Evolutionary conservation across 2,797 vertebrate genomes (phyloP).

Genomic region (Pelobates cultripes): DNA sequence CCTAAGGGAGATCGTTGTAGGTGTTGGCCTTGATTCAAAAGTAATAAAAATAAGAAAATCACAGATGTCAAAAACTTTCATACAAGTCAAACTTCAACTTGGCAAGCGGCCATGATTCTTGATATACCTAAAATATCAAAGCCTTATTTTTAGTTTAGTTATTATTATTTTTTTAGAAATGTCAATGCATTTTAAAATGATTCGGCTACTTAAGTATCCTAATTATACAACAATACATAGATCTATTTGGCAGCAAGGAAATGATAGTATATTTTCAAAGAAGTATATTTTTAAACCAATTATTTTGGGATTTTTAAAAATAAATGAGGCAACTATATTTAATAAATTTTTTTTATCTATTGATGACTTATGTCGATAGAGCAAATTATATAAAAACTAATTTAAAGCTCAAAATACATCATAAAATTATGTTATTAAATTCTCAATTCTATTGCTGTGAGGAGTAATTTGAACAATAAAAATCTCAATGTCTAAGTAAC

Average conservation of each 20-base stretch:
- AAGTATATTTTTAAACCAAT: too few relatives aligned
- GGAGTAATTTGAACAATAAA: neutral
- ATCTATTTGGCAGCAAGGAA: too few relatives aligned
- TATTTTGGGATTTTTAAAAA: too few relatives aligned
- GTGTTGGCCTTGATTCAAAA: neutral
- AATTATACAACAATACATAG: too few relatives aligned
- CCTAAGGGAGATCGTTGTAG: neutral
- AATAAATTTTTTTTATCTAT: too few relatives aligned
- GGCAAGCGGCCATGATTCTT: neutral
- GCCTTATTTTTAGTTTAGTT: neutral
- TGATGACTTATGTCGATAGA: too few relatives aligned
- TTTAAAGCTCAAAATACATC: neutral
- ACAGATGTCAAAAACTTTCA: neutral
- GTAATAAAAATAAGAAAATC: neutral
- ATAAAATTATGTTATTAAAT: neutral
- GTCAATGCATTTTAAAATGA: too few relatives aligned
- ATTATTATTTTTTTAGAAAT: neutral
- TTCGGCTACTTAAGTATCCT: too few relatives aligned
- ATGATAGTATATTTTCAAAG: too few relatives aligned
- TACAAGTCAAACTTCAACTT: neutral
- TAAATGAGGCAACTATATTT: too few relatives aligned
- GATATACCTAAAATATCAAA: neutral
- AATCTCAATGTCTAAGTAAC: neutral
- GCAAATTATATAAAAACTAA: neutral
- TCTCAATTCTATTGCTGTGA: neutral